Percentiles rank a stretch among this genome's conserved stretches.
Conservation (phyloP, 2,113 vertebrate species). For the Cranoglanis bouderius region DNA sequence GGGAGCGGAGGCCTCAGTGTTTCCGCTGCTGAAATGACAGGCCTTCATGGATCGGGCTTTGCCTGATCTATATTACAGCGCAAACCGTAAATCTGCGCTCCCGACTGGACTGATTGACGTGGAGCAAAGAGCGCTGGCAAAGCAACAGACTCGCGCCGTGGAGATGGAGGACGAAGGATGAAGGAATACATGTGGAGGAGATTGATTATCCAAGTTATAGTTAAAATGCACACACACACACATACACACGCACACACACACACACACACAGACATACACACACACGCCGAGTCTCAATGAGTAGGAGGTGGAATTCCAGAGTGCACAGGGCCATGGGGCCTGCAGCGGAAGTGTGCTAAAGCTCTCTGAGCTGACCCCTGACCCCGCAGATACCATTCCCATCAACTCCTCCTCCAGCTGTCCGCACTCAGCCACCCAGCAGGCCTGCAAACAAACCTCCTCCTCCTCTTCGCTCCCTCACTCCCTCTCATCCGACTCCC, state of each 20-base stretch:
- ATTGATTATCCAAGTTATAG: neutral
- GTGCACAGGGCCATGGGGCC: constrained; percentile 64
- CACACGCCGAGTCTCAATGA: neutral
- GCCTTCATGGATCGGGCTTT: constrained; percentile 31
- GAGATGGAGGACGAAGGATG: neutral
- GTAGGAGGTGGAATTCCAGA: constrained; percentile 65
- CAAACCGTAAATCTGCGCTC: constrained; percentile 38
- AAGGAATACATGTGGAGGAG: constrained; percentile 29
- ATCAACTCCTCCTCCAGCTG: constrained; percentile 69
- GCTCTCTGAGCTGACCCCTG: constrained; percentile 64
- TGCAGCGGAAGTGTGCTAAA: constrained; percentile 76
- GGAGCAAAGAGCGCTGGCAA: constrained; percentile 3
- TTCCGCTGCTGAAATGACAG: constrained; percentile 45
- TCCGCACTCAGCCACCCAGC: constrained; percentile 55
- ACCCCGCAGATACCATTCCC: constrained; percentile 72
- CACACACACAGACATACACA: constrained; percentile 13
- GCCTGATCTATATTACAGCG: constrained; percentile 50
- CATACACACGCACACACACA: neutral
- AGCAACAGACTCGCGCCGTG: constrained; percentile 2
- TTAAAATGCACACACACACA: neutral
- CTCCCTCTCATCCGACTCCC: constrained; percentile 44
- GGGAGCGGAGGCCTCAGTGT: constrained; percentile 31
- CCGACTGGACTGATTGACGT: constrained; percentile 37
- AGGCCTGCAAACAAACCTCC: constrained; percentile 49
- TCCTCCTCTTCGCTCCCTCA: constrained; percentile 42